These are phyloP conservation scores for Montipora foliosa DNA, from an alignment of 64 coral and sea anemone species.

Conservation along the genomic window DNA sequence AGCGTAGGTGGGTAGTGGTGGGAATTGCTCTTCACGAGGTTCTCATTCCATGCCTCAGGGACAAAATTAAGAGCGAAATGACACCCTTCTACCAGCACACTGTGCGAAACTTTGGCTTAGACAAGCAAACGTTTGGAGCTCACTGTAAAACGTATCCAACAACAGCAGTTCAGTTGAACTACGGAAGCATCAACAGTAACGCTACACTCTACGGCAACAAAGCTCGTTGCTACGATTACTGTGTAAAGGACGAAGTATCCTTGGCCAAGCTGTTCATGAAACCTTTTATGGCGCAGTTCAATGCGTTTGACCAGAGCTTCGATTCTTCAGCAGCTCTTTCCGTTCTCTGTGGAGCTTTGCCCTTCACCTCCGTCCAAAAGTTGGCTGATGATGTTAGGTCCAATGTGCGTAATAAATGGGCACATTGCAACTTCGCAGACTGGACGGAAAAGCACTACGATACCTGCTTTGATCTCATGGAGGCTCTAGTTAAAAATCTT, in stretches of 20 bases:
- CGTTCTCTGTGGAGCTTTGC: not conserved
- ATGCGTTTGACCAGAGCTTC: not conserved
- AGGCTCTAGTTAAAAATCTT: not conserved
- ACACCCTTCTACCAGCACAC: not conserved
- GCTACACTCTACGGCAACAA: not conserved
- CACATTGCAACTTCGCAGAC: not conserved
- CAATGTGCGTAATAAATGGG: not conserved
- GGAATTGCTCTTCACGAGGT: not conserved
- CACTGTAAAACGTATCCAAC: not conserved
- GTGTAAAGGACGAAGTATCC: constrained; percentile 6
- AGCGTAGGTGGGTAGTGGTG: not conserved
- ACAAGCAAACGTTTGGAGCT: not conserved
- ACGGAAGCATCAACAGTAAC: not conserved
- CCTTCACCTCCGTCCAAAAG: not conserved
- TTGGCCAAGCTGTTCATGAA: not conserved
- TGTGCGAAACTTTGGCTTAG: not conserved
- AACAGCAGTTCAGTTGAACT: not conserved
- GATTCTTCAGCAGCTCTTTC: not conserved
- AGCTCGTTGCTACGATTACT: not conserved
- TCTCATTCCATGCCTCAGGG: not conserved
- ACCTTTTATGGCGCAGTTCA: not conserved
- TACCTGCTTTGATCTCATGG: not conserved
- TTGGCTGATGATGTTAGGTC: not conserved
- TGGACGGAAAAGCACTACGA: not conserved
- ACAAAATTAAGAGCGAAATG: not conserved